Base-by-base conservation (phyloP, 2,797 vertebrate species). In the Limosa lapponica region DNA sequence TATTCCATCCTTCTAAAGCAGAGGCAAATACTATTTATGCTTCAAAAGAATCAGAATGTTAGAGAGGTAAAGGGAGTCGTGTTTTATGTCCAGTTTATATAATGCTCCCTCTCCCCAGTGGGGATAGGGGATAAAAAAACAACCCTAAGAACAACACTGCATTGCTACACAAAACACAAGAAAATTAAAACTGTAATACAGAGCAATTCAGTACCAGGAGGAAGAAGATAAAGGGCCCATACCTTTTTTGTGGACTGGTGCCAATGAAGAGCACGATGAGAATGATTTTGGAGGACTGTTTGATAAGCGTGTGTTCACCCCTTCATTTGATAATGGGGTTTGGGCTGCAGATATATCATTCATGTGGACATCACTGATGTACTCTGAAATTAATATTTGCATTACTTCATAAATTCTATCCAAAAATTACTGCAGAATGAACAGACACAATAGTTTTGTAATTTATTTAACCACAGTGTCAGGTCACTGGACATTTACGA, bases 231-330 rank as follows among this genome's bases (percentile, higher is more conserved):
- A 70, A 46, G 30, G 65, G 28, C 2, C 14, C 43, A 43, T 98
- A 99, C 99, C 99, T 99, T 99, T 99, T 97, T 99, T 99, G 95
- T 99, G 99, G 77, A 98, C 94, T 16, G 98, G 93, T 92, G 97
- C 98, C 59, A 99, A 91, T 34, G 98, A 98, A 41, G 99, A 98
- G 98, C 99, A 99, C 0, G 98, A 97, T 15, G 97, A 98, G 82
- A 98, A 96, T 43, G 98, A 98, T 96, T 99, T 99, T 64, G 99
- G 99, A 15, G 99, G 99, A 93, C 99, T 99, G 98, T 97, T 97
- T 93, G 99, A 99, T 87, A 99, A 98, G 96, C 99, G 99, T 82
- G 98, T 86, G 95, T 97, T 97, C 77, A 98, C 93, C 64, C 96
- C 98, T 87, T 99, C 99, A 91, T 96, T 98, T 58, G 97, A 94